Evolutionary conservation across 1,140 invertebrate species (phyloP), one percentile per base, ranked within the genome.

Genomic region (Hylyphantes graminicola): DNA sequence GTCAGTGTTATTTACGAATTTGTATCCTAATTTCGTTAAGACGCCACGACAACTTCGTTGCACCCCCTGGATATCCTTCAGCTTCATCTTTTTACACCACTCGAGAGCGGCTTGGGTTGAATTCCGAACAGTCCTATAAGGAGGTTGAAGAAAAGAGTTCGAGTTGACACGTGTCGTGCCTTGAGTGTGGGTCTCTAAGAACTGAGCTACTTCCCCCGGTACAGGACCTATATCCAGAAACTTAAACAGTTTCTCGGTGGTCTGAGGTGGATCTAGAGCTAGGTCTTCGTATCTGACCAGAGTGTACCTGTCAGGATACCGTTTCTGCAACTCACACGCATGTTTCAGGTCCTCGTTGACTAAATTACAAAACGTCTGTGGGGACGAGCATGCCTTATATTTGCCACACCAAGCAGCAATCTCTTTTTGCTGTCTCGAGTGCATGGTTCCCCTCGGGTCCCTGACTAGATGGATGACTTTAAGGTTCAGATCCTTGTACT

Each of bases 381-480:
- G 35, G 8, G 84, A 83, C 55, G 68, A 85, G n/a, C 76, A 85
- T 17, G 75, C 59, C 59, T 84, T 80, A 19, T 86, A 78, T 73
- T 86, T 80, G 15, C 74, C 64, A 59, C 78, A 86, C 86, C 76
- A 81, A 3, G 77, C 67, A 19, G 86, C 87, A 59, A 87, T 80
- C 13, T 67, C 81, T 80, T 85, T 77, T 12, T 85, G 73, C 50
- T 80, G 50, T 2, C 87, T 63, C 19, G 87, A 87, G 64, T 85
- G 85, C 87, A 87, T 87, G 6, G 85, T 86, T 55, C 83, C 87
- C 80, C 87, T 68, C 7, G 87, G 87, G 70, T 87, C 87, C 54
- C 87, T 73, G n/a, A 87, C 80, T 21, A 87, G 76, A 79, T 84
- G 86, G 15, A 87, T 83, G 10, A 87, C 48, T 84, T 86, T 80